A percentile compares a stretch with the other conserved stretches of the same genome.
Evolutionary conservation across 1,140 invertebrate genomes (phyloP).

Genomic region (Drosophila nigrodunni): DNA sequence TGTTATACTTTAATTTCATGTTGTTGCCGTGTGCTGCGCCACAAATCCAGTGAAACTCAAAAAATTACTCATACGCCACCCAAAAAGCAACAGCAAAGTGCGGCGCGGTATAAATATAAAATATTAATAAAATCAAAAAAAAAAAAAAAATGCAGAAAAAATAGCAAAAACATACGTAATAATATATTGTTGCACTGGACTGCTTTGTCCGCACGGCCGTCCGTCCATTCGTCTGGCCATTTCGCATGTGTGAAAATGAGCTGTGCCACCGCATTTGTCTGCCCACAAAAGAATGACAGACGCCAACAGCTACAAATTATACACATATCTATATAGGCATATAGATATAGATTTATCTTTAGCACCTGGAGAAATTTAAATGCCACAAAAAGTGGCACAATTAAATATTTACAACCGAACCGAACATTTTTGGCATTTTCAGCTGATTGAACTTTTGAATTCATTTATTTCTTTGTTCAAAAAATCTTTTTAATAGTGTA

Average conservation of each 20-base stretch:
- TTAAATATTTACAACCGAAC: neutral
- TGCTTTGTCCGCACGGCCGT: neutral
- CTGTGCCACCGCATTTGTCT: slow-evolving; percentile 17
- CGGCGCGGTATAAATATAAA: slow-evolving; percentile 1
- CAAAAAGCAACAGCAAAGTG: slow-evolving; percentile 29
- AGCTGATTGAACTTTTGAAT: no score
- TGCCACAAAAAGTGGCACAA: slow-evolving; percentile 29
- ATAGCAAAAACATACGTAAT: slow-evolving; percentile 7
- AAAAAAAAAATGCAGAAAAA: neutral
- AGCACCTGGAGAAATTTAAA: neutral
- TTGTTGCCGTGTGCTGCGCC: slow-evolving; percentile 19
- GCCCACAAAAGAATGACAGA: slow-evolving; percentile 13
- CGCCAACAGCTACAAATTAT: slow-evolving; percentile 6
- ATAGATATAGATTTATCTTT: no score
- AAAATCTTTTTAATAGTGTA: no score
- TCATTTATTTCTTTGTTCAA: no score
- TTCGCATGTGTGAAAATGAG: slow-evolving; percentile 10
- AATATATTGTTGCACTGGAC: slow-evolving; percentile 29
- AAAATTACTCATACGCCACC: slow-evolving; percentile 75
- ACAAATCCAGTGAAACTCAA: slow-evolving; percentile 44
- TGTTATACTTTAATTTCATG: no score
- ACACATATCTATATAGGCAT: neutral
- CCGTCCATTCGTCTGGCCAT: neutral
- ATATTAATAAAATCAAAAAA: no score
- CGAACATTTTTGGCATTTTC: neutral